Base-by-base conservation (phyloP, 2,888 invertebrate genomes). In the Polymixis flavicincta region DNA sequence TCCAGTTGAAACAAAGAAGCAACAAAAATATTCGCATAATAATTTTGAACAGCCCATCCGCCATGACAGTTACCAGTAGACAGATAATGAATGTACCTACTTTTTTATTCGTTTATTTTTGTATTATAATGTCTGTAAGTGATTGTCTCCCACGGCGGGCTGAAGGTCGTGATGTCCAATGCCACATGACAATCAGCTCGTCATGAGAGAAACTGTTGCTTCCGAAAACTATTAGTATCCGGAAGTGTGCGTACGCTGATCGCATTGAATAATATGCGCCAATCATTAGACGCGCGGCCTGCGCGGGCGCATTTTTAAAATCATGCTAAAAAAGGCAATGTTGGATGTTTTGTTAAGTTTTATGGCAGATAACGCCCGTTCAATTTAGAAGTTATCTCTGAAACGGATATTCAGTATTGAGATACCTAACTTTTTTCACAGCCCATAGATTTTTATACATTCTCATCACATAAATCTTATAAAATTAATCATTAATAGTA, bases 211-310 rank as follows among this genome's bases (percentile, higher is more conserved):
- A 89, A 87, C 88, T 75, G 79, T 65, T 68, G 86, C 71, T 88
- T 90, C 90, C 91, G 83, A 89, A 86, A 86, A 78, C 82, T 80
- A 89, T 91, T 90, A 87, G 60, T 72, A 52, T 74, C 77, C 88
- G 89, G 88, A 88, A 88, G 74, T 68, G 55, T 14, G 57, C 22
- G 74, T 60, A 76, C 80, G 84, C 61, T 75, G 69, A 61, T 82
- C 80, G 73, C 74, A 77, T 78, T 68, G 69, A 63, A 74, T 78
- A 80, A 78, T 79, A 61, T 52, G 50, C 48, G 52, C 71, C 70
- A 66, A 82, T 83, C 74, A 76, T 79, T 71, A 54, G 52, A 7
- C 45, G 28, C 54, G 22, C 59, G n/a, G 42, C 48, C 48, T 48
- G 37, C 28, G 45, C 45, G 5, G 13, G 48, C 63, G 54, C 54